Percentiles rank a stretch among this genome's conserved stretches.
phyloP scores from a whole-genome alignment of 2,888 invertebrate species.

The Drosophila atroscutellata region DNA sequence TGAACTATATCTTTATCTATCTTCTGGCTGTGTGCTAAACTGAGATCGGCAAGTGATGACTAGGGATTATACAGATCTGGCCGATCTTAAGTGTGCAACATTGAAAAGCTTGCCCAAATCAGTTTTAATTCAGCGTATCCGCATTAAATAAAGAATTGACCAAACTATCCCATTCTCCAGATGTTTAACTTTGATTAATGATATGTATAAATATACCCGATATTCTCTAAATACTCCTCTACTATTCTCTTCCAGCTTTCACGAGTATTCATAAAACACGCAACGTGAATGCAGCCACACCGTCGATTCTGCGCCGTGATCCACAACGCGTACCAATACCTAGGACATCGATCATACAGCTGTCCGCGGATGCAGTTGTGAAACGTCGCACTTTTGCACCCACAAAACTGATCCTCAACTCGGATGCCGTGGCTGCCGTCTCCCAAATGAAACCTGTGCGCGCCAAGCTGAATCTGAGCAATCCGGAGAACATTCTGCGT shows the following conservation, averaged over 20 bases:
- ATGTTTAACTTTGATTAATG: slow-evolving; percentile 11
- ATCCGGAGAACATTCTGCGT: slow-evolving; percentile 78
- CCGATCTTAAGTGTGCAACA: neutral
- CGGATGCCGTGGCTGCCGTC: slow-evolving; percentile 4
- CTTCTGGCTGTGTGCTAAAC: neutral
- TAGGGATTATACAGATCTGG: neutral
- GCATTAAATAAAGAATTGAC: slow-evolving; percentile 30
- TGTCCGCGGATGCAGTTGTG: neutral
- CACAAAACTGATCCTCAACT: neutral
- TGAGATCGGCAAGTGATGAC: no score
- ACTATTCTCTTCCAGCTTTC: slow-evolving; percentile 25
- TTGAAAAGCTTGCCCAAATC: neutral
- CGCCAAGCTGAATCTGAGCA: slow-evolving; percentile 48
- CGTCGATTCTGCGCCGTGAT: slow-evolving; percentile 22
- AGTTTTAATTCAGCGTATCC: neutral
- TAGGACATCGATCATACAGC: slow-evolving; percentile 18
- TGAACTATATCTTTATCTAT: neutral
- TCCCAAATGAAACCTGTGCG: slow-evolving; percentile 21
- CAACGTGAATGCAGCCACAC: neutral
- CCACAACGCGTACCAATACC: slow-evolving; percentile 28
- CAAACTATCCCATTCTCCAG: neutral
- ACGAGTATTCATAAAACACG: slow-evolving; percentile 14
- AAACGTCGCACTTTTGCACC: slow-evolving; percentile 21
- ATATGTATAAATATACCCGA: neutral
- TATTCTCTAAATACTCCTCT: neutral